phyloP scores from a whole-genome alignment of 2,888 invertebrate genomes.

The Conistra vaccinii region DNA sequence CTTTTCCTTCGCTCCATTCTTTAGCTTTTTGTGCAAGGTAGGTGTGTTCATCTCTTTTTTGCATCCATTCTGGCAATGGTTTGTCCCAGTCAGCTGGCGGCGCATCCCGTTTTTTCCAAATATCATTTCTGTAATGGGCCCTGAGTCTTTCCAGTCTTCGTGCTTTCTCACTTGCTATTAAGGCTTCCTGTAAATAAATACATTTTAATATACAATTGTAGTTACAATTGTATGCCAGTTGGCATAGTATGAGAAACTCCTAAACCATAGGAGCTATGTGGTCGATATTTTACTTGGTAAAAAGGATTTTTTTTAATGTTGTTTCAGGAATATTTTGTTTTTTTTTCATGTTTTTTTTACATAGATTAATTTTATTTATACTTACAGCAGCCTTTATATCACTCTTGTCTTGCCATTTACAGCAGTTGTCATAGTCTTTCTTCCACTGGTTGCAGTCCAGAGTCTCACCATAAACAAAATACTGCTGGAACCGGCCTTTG shows the following conservation, averaged over 20 bases:
- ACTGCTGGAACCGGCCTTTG: slow-evolving; percentile 95
- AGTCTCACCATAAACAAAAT: slow-evolving; percentile 94
- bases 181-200: slow-evolving; percentile 85
- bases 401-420: slow-evolving; percentile 91
- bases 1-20: slow-evolving; percentile 88
- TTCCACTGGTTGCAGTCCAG: slow-evolving; percentile 95
- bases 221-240: no score
- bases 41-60: slow-evolving; percentile 92
- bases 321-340: no score
- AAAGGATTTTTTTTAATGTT: no score
- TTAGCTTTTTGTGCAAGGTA: slow-evolving; percentile 92
- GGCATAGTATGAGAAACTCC: no score
- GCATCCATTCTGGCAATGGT: slow-evolving; percentile 94
- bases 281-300: background rate
- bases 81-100: slow-evolving; percentile 96
- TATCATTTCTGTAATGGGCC: slow-evolving; percentile 93
- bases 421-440: slow-evolving; percentile 94
- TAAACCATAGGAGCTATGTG: background rate
- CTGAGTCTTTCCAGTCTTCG: slow-evolving; percentile 92
- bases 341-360: no score
- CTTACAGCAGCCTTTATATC: slow-evolving; percentile 93
- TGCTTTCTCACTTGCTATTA: slow-evolving; percentile 93
- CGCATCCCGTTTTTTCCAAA: slow-evolving; percentile 94
- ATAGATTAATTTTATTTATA: background rate
- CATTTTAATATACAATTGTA: background rate